Evolutionary conservation across 2,113 vertebrate genomes (phyloP).

Genomic region (Thryonomys swinderianus): DNA sequence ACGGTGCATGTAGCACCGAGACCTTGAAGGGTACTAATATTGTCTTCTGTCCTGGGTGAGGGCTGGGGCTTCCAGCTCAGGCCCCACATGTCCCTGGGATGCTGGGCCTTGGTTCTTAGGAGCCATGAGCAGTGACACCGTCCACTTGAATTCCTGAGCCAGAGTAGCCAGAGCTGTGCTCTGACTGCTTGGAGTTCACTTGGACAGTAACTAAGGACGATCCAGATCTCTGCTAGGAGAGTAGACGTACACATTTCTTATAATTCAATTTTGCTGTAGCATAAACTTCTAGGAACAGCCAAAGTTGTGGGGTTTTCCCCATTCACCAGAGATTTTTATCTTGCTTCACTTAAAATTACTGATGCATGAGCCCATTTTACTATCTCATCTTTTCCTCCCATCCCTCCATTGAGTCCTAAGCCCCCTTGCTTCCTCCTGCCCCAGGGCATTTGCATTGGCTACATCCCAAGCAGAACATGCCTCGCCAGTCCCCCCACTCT

Average conservation of each 20-base stretch:
- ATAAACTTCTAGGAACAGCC: neutral
- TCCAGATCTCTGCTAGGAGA: accelerated
- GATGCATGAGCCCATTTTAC: no score
- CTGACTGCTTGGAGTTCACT: neutral
- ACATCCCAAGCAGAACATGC: neutral
- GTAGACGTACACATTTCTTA: neutral
- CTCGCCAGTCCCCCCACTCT: neutral
- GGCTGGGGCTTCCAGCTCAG: neutral
- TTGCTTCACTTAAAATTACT: neutral
- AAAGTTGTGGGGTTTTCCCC: neutral
- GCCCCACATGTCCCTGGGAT: neutral
- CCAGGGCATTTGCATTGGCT: neutral
- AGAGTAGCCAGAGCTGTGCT: accelerated
- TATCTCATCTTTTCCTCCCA: neutral
- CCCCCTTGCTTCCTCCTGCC: no score
- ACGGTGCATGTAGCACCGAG: accelerated
- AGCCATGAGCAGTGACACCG: accelerated
- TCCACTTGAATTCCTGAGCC: accelerated
- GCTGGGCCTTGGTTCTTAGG: neutral
- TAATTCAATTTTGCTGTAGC: neutral
- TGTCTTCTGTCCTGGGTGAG: neutral
- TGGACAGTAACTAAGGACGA: no score
- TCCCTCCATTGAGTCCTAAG: neutral
- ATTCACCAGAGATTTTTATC: neutral
- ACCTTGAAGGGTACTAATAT: neutral